Evolutionary conservation across 23 tunicate species (phyloP).

Genomic region (Diplosoma virens): DNA sequence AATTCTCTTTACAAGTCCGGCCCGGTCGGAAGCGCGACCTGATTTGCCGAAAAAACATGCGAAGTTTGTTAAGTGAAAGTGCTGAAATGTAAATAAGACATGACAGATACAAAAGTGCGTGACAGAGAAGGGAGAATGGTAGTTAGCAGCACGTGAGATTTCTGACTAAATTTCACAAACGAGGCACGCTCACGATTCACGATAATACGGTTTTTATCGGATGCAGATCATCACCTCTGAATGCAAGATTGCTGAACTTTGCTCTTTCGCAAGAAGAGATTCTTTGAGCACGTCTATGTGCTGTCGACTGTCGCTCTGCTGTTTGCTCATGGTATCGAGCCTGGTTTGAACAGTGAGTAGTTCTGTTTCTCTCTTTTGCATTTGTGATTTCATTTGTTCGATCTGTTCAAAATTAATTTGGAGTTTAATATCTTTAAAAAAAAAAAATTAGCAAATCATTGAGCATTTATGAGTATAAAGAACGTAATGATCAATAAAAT

Average conservation of each 20-base stretch:
- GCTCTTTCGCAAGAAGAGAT: slow-evolving; percentile 80
- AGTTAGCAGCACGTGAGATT: no score
- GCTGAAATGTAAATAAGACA: no score
- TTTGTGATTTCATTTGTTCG: slow-evolving; percentile 73
- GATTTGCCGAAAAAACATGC: no score
- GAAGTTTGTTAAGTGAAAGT: no score
- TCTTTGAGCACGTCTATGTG: slow-evolving; percentile 93
- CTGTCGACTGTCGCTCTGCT: slow-evolving; percentile 89
- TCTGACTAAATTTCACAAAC: no score
- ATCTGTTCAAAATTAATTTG: slow-evolving; percentile 24
- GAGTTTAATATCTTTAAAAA: background rate
- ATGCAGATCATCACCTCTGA: slow-evolving; percentile 60
- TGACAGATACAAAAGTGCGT: no score
- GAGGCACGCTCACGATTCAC: no score
- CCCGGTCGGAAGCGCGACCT: no score
- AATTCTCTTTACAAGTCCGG: no score
- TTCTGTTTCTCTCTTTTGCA: slow-evolving; percentile 75
- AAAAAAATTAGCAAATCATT: background rate
- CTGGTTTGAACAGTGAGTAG: slow-evolving; percentile 73
- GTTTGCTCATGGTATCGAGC: slow-evolving; percentile 78
- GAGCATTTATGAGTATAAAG: background rate
- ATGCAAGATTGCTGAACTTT: slow-evolving; percentile 73
- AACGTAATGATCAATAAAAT: no score
- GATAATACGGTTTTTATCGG: no score
- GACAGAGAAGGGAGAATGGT: no score